A percentile compares a stretch with the other conserved stretches of the same genome.
Conservation (phyloP, 2,888 invertebrate species). For the Drosophila basisetae region DNA sequence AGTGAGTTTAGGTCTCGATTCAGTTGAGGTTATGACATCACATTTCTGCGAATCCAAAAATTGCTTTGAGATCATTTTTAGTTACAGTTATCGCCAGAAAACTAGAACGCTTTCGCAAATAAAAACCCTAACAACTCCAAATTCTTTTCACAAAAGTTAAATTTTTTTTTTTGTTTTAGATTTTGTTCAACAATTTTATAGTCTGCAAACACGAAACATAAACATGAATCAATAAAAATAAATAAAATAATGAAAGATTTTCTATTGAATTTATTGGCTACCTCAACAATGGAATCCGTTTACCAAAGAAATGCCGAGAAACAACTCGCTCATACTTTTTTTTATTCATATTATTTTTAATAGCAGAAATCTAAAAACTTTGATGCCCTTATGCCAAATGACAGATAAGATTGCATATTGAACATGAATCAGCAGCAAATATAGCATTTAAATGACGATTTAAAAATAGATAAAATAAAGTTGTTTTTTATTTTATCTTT, state of each 20-base stretch:
- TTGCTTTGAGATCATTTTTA: background rate
- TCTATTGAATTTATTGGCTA: conserved; percentile 1
- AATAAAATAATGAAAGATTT: background rate
- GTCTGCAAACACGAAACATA: background rate
- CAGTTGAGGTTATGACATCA: conserved; percentile 41
- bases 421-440: conserved; percentile 5
- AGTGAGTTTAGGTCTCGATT: conserved; percentile 19
- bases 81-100: background rate
- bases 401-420: conserved; percentile 33
- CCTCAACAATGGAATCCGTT: conserved; percentile 42
- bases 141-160: background rate
- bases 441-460: conserved; percentile 41
- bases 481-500: conserved; percentile 12
- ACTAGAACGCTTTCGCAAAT: background rate
- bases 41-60: conserved; percentile 40
- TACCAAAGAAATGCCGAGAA: conserved; percentile 10
- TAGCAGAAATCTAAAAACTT: conserved; percentile 9
- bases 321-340: background rate
- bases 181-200: background rate
- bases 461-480: conserved; percentile 31
- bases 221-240: background rate
- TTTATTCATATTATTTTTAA: too few species aligned
- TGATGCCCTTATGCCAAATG: conserved; percentile 28
- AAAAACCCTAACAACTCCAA: background rate
- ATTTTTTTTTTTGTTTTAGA: background rate